A percentile compares a stretch with the other conserved stretches of the same genome.
Conservation (phyloP, 2,797 vertebrate genomes). For the Pseudotriccus pelzelni region DNA sequence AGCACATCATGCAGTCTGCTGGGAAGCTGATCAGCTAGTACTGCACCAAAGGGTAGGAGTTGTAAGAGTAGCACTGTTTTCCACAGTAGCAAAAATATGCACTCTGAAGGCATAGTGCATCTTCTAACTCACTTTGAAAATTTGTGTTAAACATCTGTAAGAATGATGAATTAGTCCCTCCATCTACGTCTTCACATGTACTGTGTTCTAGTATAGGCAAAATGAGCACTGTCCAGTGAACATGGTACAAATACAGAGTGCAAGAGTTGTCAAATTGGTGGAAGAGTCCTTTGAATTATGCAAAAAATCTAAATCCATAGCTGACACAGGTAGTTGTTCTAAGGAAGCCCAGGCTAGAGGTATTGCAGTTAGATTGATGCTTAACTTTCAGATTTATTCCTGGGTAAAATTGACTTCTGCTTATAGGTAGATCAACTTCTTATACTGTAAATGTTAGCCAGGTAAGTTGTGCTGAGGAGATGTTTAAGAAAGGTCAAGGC, state of each 20-base stretch:
- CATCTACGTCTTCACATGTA: rapidly evolving
- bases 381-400: neutral
- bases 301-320: neutral
- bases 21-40: neutral
- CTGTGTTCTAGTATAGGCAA: neutral
- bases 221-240: neutral
- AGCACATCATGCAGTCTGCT: neutral
- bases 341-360: neutral
- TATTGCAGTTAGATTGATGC: neutral
- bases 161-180: neutral
- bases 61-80: neutral
- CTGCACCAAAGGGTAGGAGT: neutral
- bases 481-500: neutral
- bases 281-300: neutral
- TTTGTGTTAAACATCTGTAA: neutral
- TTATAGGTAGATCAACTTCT: neutral
- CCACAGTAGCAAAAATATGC: neutral
- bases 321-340: neutral
- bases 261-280: neutral
- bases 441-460: neutral
- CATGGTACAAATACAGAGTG: neutral
- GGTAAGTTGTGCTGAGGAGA: neutral
- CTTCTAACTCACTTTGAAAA: neutral
- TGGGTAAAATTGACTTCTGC: neutral
- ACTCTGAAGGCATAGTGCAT: neutral